phyloP scores from a whole-genome alignment of 1,140 invertebrate genomes.

The Bombus terrestris region DNA sequence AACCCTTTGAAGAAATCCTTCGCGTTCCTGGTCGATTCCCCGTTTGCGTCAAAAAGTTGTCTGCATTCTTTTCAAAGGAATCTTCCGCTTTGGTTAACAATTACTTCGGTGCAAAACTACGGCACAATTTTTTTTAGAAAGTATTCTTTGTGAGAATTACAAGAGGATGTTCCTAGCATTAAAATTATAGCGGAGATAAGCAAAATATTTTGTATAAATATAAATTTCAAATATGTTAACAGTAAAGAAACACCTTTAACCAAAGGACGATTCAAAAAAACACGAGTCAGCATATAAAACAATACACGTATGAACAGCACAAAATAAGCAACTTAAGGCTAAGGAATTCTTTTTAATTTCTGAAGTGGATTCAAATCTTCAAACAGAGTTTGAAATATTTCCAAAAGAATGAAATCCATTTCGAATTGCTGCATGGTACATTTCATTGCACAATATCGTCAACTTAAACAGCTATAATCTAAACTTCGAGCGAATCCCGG shows the following conservation, averaged over 20 bases:
- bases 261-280: neutral
- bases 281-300: neutral
- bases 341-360: too few species aligned
- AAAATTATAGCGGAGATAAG: neutral
- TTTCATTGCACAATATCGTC: neutral
- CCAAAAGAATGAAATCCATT: neutral
- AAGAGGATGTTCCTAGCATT: neutral
- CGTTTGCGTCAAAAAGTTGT: slow-evolving; percentile 50
- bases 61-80: slow-evolving; percentile 62
- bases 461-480: neutral
- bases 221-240: too few species aligned
- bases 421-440: neutral
- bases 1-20: slow-evolving; percentile 61
- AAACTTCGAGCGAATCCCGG: neutral
- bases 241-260: too few species aligned
- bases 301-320: neutral
- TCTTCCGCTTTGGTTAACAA: slow-evolving; percentile 63
- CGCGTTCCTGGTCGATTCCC: slow-evolving; percentile 41
- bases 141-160: slow-evolving; percentile 21
- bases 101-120: slow-evolving; percentile 39
- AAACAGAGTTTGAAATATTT: neutral
- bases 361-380: neutral
- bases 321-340: neutral
- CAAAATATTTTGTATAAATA: neutral
- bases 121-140: neutral